Evolutionary conservation across 2,797 vertebrate species (phyloP), one percentile per base, ranked within the genome.

Genomic region (Orestias chungarensis): DNA sequence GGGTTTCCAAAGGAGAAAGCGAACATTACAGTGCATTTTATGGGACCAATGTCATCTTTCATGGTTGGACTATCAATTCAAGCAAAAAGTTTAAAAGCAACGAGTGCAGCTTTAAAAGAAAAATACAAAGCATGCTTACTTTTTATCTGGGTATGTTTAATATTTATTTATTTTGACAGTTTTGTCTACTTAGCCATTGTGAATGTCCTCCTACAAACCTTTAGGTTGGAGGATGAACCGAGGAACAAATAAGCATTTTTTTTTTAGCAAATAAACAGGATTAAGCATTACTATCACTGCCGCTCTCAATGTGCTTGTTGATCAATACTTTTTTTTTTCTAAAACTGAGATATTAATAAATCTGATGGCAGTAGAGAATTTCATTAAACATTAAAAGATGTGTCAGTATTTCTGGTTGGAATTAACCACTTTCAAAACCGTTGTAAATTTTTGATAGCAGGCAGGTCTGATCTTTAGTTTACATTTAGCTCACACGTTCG

Each of bases 381-480:
- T 33, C 8, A 59, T 54, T 1, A 0, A 1, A 61, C 20, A 23
- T 55, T 57, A 47, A 65, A 72, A 35, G 9, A 35, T 25, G 7
- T 29, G 33, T 20, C 35, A 49, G 42, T 70, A 71, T 62, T 74
- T 79, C n/a, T 72, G 33, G 29, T 29, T 59, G 43, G 29, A 64
- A 74, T 73, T 15, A 46, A 38, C 68, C 64, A 42, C 40, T 76
- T 80, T 64, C 74, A 68, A 20, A 35, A 29, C 64, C 64, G 20
- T 38, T 79, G 70, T 85, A 57, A 85, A 82, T 86, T 73, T 85
- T 87, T 87, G 55, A 87, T 85, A 66, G 64, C 54, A 42, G 81
- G 81, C 74, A 81, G 82, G 64, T 64, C 71, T 86, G 84, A 88
- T 87, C 83, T 90, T 90, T 86, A 67, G 64, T 81, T 86, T 87